These are phyloP conservation scores for Erebia epiphron DNA, from an alignment of 2,888 invertebrate species.

Conservation along the genomic window DNA sequence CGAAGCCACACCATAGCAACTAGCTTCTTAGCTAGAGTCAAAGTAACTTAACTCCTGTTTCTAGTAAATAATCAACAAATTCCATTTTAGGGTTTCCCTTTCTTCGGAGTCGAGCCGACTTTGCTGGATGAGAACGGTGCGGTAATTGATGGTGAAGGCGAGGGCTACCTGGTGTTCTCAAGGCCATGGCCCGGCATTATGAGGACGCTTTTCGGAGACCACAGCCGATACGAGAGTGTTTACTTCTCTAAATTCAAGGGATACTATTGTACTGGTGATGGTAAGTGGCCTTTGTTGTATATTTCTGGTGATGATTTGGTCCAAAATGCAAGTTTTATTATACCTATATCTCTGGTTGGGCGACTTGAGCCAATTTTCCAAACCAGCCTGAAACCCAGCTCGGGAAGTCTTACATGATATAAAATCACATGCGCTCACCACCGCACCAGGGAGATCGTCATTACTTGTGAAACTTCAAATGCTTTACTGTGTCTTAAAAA, in stretches of 20 bases:
- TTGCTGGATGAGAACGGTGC: slow-evolving; percentile 94
- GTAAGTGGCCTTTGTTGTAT: slow-evolving; percentile 70
- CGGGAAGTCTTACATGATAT: too few species aligned
- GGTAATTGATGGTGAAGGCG: slow-evolving; percentile 93
- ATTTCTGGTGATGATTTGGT: too few species aligned
- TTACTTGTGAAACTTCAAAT: too few species aligned
- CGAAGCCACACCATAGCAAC: too few species aligned
- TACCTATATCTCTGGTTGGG: background rate
- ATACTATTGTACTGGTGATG: slow-evolving; percentile 99
- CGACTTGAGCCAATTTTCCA: too few species aligned
- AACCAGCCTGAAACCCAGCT: too few species aligned
- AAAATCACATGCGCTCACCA: too few species aligned
- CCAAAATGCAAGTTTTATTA: too few species aligned
- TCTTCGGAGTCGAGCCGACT: slow-evolving; percentile 97
- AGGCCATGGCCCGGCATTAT: slow-evolving; percentile 99
- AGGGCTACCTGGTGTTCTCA: slow-evolving; percentile 97
- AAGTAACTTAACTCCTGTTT: background rate
- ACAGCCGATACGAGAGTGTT: slow-evolving; percentile 93
- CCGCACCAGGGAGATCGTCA: too few species aligned
- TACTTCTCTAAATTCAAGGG: slow-evolving; percentile 98
- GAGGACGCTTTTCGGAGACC: slow-evolving; percentile 96
- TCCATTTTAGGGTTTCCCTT: slow-evolving; percentile 91
- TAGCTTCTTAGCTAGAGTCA: background rate
- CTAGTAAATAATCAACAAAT: background rate
- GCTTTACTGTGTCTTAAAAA: too few species aligned